These are phyloP conservation scores for Pelecanus crispus DNA, from an alignment of 2,113 vertebrate genomes.

Conservation along the genomic window DNA sequence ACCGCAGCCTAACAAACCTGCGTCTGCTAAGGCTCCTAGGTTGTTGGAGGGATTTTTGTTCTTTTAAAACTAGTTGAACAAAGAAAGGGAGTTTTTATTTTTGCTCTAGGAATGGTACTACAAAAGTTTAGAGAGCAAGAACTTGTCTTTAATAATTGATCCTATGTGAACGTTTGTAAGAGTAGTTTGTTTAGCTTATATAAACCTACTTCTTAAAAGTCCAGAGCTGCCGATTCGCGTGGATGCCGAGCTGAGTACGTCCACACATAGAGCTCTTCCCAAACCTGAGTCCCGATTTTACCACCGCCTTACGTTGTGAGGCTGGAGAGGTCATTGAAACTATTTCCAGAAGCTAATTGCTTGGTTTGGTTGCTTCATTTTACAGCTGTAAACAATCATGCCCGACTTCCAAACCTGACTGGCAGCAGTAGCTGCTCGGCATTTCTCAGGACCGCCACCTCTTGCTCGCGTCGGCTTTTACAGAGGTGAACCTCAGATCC, in stretches of 20 bases:
- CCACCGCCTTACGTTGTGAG: neutral
- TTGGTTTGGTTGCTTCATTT: neutral
- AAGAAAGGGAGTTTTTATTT: neutral
- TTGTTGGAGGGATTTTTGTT: neutral
- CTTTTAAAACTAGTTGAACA: neutral
- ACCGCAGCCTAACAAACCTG: neutral
- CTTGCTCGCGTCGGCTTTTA: too few species aligned
- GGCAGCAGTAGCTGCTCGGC: neutral
- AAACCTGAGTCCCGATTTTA: neutral
- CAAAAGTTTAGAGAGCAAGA: neutral
- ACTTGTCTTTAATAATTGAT: neutral
- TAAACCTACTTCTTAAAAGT: neutral
- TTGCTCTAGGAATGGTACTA: neutral
- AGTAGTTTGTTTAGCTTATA: neutral
- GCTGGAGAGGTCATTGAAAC: neutral
- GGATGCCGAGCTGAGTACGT: neutral
- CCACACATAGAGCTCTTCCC: neutral
- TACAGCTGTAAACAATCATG: neutral
- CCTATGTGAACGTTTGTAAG: neutral
- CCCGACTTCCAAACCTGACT: neutral
- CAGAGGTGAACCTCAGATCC: neutral
- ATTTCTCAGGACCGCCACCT: neutral
- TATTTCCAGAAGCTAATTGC: neutral
- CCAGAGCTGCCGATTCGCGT: neutral
- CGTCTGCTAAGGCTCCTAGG: neutral